These are phyloP conservation scores for Metacarcinus magister DNA, from an alignment of 2,888 invertebrate genomes.

Conservation along the genomic window DNA sequence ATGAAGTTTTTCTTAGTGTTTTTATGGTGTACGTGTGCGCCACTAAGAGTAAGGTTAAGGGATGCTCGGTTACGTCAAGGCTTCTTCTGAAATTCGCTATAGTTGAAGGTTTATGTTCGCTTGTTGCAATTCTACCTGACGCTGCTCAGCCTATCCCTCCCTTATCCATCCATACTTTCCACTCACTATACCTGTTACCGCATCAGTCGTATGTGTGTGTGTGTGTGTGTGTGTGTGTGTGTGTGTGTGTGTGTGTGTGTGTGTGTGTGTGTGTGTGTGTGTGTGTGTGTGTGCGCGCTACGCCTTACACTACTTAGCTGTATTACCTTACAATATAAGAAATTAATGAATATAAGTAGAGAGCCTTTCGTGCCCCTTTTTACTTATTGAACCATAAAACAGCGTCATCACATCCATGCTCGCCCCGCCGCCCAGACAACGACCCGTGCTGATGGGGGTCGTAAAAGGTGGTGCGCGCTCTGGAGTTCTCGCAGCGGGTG, in stretches of 20 bases:
- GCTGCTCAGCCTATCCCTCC: background rate
- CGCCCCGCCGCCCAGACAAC: background rate
- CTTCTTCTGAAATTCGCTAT: background rate
- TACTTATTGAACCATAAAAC: slow-evolving; percentile 1
- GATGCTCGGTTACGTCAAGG: background rate
- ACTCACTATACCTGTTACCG: too few species aligned
- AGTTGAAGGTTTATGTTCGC: background rate
- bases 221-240: too few species aligned
- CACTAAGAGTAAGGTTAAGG: background rate
- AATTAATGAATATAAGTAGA: background rate
- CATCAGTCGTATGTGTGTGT: too few species aligned
- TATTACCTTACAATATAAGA: background rate
- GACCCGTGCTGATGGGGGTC: background rate
- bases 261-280: slow-evolving; percentile 15
- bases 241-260: background rate
- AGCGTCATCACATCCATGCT: background rate
- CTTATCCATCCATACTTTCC: too few species aligned
- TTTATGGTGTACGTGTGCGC: background rate
- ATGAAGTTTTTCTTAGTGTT: background rate
- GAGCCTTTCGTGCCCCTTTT: background rate
- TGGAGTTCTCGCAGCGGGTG: background rate
- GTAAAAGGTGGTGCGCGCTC: background rate
- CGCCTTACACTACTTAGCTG: background rate
- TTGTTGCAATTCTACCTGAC: background rate
- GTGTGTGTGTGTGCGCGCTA: background rate